Evolutionary conservation across 2,888 invertebrate genomes (phyloP).

Genomic region (Pyrrhosoma nymphula): DNA sequence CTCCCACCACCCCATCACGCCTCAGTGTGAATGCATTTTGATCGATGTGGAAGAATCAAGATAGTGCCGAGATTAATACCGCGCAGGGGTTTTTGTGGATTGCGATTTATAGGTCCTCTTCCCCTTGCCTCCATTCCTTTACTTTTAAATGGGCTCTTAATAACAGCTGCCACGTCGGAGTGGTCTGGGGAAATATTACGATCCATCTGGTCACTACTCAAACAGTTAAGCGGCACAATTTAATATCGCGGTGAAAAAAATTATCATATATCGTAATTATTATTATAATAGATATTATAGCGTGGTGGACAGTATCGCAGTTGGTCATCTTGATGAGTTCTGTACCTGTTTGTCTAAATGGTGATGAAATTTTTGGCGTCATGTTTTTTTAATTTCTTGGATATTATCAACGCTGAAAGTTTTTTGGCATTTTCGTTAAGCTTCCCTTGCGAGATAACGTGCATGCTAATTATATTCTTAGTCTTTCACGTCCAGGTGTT

Average conservation of each 20-base stretch:
- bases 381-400: neutral
- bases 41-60: neutral
- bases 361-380: neutral
- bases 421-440: neutral
- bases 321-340: neutral
- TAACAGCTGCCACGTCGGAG: neutral
- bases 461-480: neutral
- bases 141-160: neutral
- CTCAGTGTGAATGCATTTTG: neutral
- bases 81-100: neutral
- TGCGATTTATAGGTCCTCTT: neutral
- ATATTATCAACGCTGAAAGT: neutral
- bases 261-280: neutral
- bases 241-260: neutral
- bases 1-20: neutral
- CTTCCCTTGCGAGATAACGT: neutral
- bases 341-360: neutral
- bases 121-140: neutral
- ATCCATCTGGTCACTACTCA: constrained; percentile 9
- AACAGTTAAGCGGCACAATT: neutral
- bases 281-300: neutral
- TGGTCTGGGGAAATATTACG: neutral
- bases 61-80: neutral
- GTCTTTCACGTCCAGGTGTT: neutral
- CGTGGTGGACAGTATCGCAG: neutral